Percentiles rank a stretch among this genome's conserved stretches.
Conservation (phyloP, 2,888 invertebrate genomes). For the Linnaemya vulpina region DNA sequence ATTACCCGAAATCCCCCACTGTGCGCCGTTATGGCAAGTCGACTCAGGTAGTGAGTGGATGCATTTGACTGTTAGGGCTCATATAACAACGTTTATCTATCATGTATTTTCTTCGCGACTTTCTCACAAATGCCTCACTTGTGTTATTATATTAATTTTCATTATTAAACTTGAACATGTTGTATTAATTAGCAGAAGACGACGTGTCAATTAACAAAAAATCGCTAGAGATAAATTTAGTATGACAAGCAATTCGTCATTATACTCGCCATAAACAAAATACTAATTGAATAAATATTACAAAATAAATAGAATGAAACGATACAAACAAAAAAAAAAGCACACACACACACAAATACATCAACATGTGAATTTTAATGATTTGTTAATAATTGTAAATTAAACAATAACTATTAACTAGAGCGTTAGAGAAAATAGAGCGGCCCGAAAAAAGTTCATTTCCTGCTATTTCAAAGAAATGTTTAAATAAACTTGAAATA, state of each 20-base stretch:
- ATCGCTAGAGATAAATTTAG: slow-evolving; percentile 54
- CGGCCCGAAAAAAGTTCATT: neutral
- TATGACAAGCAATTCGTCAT: slow-evolving; percentile 49
- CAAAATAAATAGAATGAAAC: neutral
- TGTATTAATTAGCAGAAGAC: slow-evolving; percentile 41
- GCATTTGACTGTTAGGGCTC: no score
- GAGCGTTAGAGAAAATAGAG: neutral
- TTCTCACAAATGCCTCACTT: neutral
- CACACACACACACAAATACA: neutral
- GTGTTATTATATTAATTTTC: neutral
- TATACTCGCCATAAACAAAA: neutral
- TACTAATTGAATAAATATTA: no score
- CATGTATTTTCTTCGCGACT: neutral
- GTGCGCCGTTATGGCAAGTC: no score
- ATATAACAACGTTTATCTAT: neutral
- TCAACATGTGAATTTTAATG: slow-evolving; percentile 23
- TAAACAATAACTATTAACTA: slow-evolving; percentile 23
- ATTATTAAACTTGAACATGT: slow-evolving; percentile 3
- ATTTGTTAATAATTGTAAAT: slow-evolving; percentile 30
- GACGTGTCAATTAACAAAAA: slow-evolving; percentile 50
- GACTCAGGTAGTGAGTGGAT: no score
- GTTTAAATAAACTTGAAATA: neutral
- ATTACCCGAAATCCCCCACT: no score
- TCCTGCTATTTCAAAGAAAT: neutral
- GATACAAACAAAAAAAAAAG: neutral